phyloP scores from a whole-genome alignment of 2,888 invertebrate genomes.

The Ophion slaviceki region DNA sequence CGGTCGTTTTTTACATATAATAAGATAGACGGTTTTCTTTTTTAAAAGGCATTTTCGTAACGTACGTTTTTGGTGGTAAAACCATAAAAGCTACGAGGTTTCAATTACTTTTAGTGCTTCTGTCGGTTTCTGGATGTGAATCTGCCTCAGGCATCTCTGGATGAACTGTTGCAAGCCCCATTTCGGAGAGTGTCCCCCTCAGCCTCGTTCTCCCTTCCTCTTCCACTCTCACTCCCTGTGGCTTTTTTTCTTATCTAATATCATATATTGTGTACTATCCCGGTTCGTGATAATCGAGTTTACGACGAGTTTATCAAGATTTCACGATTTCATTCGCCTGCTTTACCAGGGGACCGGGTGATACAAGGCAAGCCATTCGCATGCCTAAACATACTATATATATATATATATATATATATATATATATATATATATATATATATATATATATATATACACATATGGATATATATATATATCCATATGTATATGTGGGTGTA shows the following conservation, averaged over 20 bases:
- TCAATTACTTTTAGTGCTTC: conserved; percentile 55
- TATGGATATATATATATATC: not conserved
- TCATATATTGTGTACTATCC: conserved; percentile 30
- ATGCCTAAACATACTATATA: not conserved
- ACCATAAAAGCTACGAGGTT: conserved; percentile 27
- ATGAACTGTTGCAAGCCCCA: conserved; percentile 66
- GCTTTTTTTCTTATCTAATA: not conserved
- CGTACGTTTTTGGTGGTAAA: not conserved
- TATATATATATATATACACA: too few species aligned
- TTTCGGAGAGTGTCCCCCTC: conserved; percentile 30
- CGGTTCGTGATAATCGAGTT: conserved; percentile 72
- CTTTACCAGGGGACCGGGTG: not conserved
- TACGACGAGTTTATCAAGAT: conserved; percentile 73
- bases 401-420: too few species aligned
- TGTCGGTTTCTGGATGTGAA: conserved; percentile 29
- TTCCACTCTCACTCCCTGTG: conserved; percentile 4
- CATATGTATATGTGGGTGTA: not conserved
- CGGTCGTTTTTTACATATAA: not conserved
- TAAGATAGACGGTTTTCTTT: not conserved
- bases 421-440: not conserved
- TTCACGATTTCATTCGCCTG: conserved; percentile 70
- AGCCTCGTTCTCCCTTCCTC: not conserved
- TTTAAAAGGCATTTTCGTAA: not conserved
- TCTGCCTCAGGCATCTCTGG: conserved; percentile 30
- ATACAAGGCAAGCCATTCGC: not conserved